Conservation (phyloP, 1,140 invertebrate genomes). For the Ganaspis sp. region DNA sequence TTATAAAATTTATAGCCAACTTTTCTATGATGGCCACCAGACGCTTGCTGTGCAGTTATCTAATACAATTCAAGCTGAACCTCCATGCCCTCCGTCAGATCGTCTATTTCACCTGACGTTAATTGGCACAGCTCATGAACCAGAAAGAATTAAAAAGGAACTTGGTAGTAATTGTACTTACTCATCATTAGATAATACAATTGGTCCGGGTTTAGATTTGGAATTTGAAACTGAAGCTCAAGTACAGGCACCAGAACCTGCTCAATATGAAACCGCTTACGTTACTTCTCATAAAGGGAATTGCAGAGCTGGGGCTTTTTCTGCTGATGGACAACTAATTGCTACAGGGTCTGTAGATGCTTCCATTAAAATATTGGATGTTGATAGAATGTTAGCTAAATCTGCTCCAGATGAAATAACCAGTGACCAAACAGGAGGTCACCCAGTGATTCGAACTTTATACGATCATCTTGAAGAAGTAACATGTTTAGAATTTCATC, state of each 20-base stretch:
- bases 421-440: conserved; percentile 90
- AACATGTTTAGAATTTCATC: conserved; percentile 97
- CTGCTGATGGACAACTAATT: conserved; percentile 94
- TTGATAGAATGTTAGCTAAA: conserved; percentile 98
- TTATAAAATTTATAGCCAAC: conserved; percentile 81
- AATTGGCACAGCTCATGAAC: conserved; percentile 91
- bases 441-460: conserved; percentile 98
- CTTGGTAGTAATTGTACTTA: conserved; percentile 77
- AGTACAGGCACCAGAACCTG: conserved; percentile 93
- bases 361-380: conserved; percentile 98
- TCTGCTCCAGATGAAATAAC: conserved; percentile 90
- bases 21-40: conserved; percentile 96
- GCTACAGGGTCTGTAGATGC: conserved; percentile 98
- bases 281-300: conserved; percentile 99
- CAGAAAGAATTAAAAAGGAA: conserved; percentile 79
- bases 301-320: conserved; percentile 96
- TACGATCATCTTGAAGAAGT: conserved; percentile 99
- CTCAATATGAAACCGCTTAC: conserved; percentile 98
- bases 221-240: conserved; percentile 97
- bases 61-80: conserved; percentile 89
- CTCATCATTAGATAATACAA: conserved; percentile 81
- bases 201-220: conserved; percentile 92
- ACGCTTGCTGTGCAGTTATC: conserved; percentile 90
- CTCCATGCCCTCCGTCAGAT: conserved; percentile 96
- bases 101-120: conserved; percentile 90